phyloP scores from a whole-genome alignment of 2,797 vertebrate species.

The Poeciliopsis infans region DNA sequence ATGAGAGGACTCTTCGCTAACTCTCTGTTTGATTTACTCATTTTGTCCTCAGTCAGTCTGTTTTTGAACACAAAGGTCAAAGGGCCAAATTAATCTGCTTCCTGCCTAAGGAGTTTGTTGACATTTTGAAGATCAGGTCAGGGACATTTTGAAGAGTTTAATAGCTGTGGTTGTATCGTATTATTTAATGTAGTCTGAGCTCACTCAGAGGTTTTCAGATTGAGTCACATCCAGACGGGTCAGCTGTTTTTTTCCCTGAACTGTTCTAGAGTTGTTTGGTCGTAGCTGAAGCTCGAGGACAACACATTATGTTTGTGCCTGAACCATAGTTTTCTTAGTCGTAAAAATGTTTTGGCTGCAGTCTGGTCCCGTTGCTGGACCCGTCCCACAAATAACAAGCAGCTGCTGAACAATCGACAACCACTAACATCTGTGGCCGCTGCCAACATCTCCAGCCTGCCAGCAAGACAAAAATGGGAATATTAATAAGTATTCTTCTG shows the following conservation, averaged over 20 bases:
- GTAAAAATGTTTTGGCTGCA: conserved; percentile 34
- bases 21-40: not conserved
- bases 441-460: not conserved
- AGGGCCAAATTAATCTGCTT: conserved; percentile 12
- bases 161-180: conserved; percentile 17
- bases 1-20: not conserved
- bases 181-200: conserved; percentile 4
- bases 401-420: conserved; percentile 16
- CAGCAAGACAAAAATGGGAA: not conserved
- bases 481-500: not conserved
- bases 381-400: conserved; percentile 16
- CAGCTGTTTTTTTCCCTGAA: not conserved
- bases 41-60: not conserved
- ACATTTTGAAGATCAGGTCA: conserved; percentile 36
- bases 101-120: conserved; percentile 12
- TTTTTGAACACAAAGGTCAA: conserved; percentile 12
- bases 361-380: conserved; percentile 26
- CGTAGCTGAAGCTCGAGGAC: conserved; percentile 12
- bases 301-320: conserved; percentile 33
- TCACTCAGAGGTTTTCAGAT: conserved; percentile 34
- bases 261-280: conserved; percentile 24
- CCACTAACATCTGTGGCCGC: not conserved
- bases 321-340: conserved; percentile 31
- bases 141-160: conserved; percentile 18
- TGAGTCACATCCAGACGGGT: conserved; percentile 11